Conservation (phyloP, 2,888 invertebrate species). For the Willowsia nigromaculata region DNA sequence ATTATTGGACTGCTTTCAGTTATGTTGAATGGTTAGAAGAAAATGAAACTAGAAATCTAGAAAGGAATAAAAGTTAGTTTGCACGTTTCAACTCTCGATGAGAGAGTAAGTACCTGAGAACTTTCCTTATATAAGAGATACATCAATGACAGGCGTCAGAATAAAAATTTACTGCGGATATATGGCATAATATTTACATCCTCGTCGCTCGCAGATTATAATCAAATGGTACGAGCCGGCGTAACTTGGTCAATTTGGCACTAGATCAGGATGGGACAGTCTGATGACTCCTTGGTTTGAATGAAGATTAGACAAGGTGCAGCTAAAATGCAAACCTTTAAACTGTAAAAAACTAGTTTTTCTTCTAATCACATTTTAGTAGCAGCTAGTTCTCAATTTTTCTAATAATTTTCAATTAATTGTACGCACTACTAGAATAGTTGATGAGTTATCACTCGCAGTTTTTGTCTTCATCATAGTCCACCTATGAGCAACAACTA, state of each 20-base stretch:
- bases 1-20: background rate
- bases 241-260: no score
- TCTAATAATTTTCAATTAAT: background rate
- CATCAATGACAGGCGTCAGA: background rate
- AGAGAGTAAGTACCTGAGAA: background rate
- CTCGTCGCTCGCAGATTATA: no score
- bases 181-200: no score
- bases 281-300: no score
- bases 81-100: background rate
- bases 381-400: background rate
- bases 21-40: background rate
- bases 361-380: background rate
- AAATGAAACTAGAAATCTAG: background rate
- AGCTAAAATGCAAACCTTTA: background rate
- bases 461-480: no score
- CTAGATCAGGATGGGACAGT: no score
- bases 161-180: background rate
- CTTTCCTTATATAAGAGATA: background rate
- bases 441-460: no score
- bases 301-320: background rate
- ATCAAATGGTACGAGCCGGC: no score
- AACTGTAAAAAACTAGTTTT: background rate
- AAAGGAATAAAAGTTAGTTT: background rate
- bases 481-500: no score
- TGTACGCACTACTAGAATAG: no score